Conservation (phyloP, 2,113 vertebrate genomes). For the Psephotus haematonotus region DNA sequence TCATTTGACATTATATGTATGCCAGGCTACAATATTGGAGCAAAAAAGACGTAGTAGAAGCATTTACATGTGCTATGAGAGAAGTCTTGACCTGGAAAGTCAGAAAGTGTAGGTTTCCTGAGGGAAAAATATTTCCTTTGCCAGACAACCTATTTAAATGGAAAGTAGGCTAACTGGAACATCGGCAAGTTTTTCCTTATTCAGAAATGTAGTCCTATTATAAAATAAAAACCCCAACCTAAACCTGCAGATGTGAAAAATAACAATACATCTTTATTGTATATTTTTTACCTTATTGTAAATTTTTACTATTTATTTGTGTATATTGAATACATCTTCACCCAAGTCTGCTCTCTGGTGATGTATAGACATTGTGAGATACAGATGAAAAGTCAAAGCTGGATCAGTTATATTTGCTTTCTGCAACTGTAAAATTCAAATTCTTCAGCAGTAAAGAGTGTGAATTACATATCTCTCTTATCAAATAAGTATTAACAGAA, state of each 20-base stretch:
- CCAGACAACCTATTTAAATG: background rate
- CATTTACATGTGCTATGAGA: background rate
- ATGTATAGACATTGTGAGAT: background rate
- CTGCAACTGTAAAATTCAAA: background rate
- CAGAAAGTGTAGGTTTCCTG: background rate
- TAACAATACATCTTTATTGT: background rate
- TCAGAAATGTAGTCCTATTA: background rate
- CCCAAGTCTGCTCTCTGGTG: background rate
- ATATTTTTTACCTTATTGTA: background rate
- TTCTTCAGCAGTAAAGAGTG: background rate
- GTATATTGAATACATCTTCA: background rate
- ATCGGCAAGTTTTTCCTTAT: background rate
- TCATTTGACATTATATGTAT: background rate
- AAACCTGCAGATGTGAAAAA: background rate
- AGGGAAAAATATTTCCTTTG: background rate
- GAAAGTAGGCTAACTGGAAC: background rate
- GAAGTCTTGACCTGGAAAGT: background rate
- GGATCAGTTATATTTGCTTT: background rate
- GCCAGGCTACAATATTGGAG: background rate
- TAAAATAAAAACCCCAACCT: background rate
- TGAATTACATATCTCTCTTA: background rate
- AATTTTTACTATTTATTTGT: background rate
- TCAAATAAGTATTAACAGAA: background rate
- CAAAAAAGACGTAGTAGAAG: background rate
- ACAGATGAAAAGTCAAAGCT: background rate